Evolutionary conservation across 2,113 vertebrate species (phyloP), one percentile per base, ranked within the genome.

Genomic region (Fregetta grallaria): DNA sequence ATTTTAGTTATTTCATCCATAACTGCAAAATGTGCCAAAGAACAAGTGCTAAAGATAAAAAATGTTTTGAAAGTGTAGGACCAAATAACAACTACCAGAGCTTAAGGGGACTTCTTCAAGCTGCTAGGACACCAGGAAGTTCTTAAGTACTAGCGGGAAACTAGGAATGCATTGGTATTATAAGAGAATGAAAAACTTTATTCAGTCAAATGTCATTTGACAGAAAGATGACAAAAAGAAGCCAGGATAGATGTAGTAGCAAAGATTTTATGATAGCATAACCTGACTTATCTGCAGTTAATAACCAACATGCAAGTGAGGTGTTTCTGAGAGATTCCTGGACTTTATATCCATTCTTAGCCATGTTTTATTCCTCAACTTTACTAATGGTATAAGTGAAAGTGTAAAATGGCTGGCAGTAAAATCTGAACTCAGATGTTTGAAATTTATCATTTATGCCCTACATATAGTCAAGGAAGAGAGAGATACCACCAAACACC

Each of bases 1-100:
- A 26, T 61, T 81, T 75, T 55, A 36, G 21, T 73, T 88, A 44
- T 56, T 87, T 77, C 18, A 58, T 14, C 14, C 65, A 17, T 49
- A 67, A 92, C 4, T 74, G 6, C 8, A 90, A 90, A 77, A 30
- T 18, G 7, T n/a, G 21, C 4, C 6, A 68, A 83, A 73, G 22
- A 66, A 5, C 8, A 86, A 83, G 42, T 18, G 10, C 5, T 55
- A 55, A 67, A 75, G 21, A 52, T 34, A 44, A 86, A 70, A 68
- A 21, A 13, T 25, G 2, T 53, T 78, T 70, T 70, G 45, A 44
- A 21, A 3, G 2, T 49, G 15, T 29, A 62, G 27, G 50, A 87
- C 9, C 11, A 66, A 84, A 38, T 22, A n/a, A 32, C 0, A 1
- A 18, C 15, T 44, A 7, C 4, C 7, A 53, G n/a, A 78, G 15